phyloP scores from a whole-genome alignment of 1,140 invertebrate genomes.

The Aporrectodea caliginosa region DNA sequence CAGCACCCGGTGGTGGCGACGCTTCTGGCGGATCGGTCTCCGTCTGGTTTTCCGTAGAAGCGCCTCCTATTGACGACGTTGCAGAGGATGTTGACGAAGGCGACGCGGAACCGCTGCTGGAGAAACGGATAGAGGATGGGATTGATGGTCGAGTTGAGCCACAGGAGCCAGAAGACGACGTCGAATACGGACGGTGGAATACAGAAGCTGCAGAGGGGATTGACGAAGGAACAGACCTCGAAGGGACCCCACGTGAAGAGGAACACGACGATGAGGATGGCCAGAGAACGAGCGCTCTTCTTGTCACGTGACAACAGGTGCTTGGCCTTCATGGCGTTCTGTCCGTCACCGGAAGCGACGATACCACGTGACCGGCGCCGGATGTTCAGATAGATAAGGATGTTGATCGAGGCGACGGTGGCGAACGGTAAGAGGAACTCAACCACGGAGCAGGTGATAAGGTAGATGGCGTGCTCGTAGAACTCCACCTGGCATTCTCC shows the following conservation, averaged over 20 bases:
- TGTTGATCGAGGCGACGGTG: conserved; percentile 35
- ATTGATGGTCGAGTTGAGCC: conserved; percentile 29
- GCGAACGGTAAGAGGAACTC: conserved; percentile 41
- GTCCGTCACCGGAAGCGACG: not conserved
- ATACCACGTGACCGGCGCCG: conserved; percentile 33
- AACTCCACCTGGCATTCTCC: conserved; percentile 39
- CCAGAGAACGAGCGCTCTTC: conserved; percentile 31
- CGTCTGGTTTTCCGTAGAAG: not conserved
- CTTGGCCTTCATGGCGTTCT: not conserved
- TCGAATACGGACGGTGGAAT: conserved; percentile 14
- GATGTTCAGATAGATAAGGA: conserved; percentile 38
- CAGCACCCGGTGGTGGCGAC: not conserved
- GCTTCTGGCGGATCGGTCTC: not conserved
- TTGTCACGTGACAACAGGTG: conserved; percentile 30
- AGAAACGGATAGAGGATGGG: conserved; percentile 30
- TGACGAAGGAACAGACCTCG: conserved; percentile 14
- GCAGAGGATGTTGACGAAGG: conserved; percentile 33
- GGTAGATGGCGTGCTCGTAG: conserved; percentile 35
- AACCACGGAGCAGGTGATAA: conserved; percentile 34
- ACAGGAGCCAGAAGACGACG: conserved; percentile 25
- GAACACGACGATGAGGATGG: conserved; percentile 35
- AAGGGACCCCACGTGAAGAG: conserved; percentile 32
- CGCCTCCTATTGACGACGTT: not conserved
- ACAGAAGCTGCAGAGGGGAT: conserved; percentile 16
- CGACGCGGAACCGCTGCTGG: conserved; percentile 34